A percentile compares a stretch with the other conserved stretches of the same genome.
phyloP scores from a whole-genome alignment of 1,140 invertebrate species.

The Drosophila paulistorum region DNA sequence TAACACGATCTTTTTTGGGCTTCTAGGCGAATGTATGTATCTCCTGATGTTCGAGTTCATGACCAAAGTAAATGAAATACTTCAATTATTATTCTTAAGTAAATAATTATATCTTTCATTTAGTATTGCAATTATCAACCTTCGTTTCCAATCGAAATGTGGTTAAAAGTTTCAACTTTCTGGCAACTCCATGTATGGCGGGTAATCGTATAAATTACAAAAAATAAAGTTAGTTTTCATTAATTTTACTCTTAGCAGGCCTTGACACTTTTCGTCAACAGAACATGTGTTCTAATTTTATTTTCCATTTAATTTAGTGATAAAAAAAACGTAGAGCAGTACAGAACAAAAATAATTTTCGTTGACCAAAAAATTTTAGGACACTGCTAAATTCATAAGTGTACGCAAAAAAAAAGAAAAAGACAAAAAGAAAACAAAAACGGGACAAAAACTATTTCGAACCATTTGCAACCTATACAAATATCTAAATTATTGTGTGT shows the following conservation, averaged over 20 bases:
- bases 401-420: slow-evolving; percentile 10
- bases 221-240: too few relatives aligned
- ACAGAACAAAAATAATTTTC: slow-evolving; percentile 33
- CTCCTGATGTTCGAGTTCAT: too few relatives aligned
- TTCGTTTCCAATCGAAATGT: too few relatives aligned
- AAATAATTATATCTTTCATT: too few relatives aligned
- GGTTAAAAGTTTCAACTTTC: too few relatives aligned
- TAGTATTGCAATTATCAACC: too few relatives aligned
- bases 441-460: background rate
- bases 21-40: too few relatives aligned
- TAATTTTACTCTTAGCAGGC: background rate
- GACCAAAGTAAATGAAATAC: too few relatives aligned
- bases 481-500: slow-evolving; percentile 2
- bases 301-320: slow-evolving; percentile 1
- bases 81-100: too few relatives aligned
- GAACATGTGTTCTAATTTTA: background rate
- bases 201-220: background rate
- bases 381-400: slow-evolving; percentile 41
- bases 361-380: slow-evolving; percentile 33
- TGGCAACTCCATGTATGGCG: background rate
- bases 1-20: too few relatives aligned
- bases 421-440: background rate
- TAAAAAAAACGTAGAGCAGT: slow-evolving; percentile 22
- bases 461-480: background rate
- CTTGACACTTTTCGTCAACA: background rate